Conservation (phyloP, 30 jellyfish, hydroid and myxozoan genomes). For the Aurelia aurita region DNA sequence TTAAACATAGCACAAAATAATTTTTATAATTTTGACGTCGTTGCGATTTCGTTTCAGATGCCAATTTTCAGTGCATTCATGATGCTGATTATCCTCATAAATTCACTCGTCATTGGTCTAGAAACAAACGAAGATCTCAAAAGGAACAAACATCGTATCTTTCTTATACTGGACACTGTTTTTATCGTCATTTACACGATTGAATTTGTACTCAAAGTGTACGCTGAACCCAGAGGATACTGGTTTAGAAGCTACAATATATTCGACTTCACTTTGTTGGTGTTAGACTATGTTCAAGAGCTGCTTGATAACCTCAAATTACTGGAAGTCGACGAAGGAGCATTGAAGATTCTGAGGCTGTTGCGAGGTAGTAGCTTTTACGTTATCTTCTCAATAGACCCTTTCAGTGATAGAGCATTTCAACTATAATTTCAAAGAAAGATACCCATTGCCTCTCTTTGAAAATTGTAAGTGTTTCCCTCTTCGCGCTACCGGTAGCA, state of each 20-base stretch:
- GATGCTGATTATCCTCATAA: slow-evolving; percentile 75
- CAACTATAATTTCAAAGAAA: too few relatives aligned
- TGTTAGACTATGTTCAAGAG: slow-evolving; percentile 75
- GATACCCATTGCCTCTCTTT: too few relatives aligned
- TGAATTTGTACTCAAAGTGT: slow-evolving; percentile 68
- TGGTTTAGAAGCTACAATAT: slow-evolving; percentile 83
- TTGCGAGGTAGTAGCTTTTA: slow-evolving; percentile 74
- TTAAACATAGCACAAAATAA: too few relatives aligned
- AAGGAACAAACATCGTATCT: slow-evolving; percentile 13
- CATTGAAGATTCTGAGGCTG: slow-evolving; percentile 63
- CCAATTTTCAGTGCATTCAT: slow-evolving; percentile 69
- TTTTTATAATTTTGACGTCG: too few relatives aligned
- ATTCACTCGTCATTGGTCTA: slow-evolving; percentile 88
- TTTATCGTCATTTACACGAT: slow-evolving; percentile 74
- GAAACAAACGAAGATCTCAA: slow-evolving; percentile 70
- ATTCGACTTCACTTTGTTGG: slow-evolving; percentile 74
- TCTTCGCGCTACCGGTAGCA: too few relatives aligned
- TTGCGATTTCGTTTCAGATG: slow-evolving; percentile 29
- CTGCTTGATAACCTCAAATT: slow-evolving; percentile 67
- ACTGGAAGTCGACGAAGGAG: slow-evolving; percentile 70
- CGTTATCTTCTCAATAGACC: too few relatives aligned
- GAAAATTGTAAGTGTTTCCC: too few relatives aligned
- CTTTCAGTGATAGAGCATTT: too few relatives aligned
- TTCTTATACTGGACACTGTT: slow-evolving; percentile 38
- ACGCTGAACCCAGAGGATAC: slow-evolving; percentile 81